These are phyloP conservation scores for Marronus borbonicus DNA, from an alignment of 2,888 invertebrate genomes.

Conservation along the genomic window DNA sequence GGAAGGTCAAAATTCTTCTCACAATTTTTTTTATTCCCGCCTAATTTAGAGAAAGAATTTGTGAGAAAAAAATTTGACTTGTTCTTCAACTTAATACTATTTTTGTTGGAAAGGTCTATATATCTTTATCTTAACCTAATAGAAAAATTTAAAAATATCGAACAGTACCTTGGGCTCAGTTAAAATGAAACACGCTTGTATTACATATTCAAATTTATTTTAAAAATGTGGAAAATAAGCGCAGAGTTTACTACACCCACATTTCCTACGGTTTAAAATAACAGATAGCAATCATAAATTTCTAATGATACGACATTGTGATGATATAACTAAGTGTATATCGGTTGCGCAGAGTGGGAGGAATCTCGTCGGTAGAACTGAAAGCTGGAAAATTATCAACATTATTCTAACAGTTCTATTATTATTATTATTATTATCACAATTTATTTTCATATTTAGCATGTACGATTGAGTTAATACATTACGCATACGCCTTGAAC, in stretches of 20 bases:
- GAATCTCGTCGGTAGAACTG: neutral
- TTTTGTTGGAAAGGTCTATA: neutral
- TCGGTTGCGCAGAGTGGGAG: neutral
- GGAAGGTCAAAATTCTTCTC: too few relatives aligned
- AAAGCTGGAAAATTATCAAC: neutral
- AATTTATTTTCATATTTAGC: too few relatives aligned
- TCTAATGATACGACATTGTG: slow-evolving; percentile 17
- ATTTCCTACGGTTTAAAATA: slow-evolving; percentile 7
- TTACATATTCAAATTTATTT: slow-evolving; percentile 41
- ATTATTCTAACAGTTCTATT: too few relatives aligned
- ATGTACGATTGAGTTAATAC: too few relatives aligned
- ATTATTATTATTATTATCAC: too few relatives aligned
- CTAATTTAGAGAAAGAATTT: too few relatives aligned
- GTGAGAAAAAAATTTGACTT: too few relatives aligned
- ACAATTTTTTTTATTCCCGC: too few relatives aligned
- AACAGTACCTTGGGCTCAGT: slow-evolving; percentile 28
- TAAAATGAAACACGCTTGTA: slow-evolving; percentile 22
- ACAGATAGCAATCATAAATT: slow-evolving; percentile 18
- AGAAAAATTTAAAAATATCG: slow-evolving; percentile 18
- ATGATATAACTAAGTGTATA: slow-evolving; percentile 11
- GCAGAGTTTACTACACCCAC: slow-evolving; percentile 11
- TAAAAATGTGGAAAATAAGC: slow-evolving; percentile 34
- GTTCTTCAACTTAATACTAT: too few relatives aligned
- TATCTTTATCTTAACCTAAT: slow-evolving; percentile 1
- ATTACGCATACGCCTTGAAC: too few relatives aligned